Conservation (phyloP, 2,888 invertebrate genomes). For the Scaptomyza flava region DNA sequence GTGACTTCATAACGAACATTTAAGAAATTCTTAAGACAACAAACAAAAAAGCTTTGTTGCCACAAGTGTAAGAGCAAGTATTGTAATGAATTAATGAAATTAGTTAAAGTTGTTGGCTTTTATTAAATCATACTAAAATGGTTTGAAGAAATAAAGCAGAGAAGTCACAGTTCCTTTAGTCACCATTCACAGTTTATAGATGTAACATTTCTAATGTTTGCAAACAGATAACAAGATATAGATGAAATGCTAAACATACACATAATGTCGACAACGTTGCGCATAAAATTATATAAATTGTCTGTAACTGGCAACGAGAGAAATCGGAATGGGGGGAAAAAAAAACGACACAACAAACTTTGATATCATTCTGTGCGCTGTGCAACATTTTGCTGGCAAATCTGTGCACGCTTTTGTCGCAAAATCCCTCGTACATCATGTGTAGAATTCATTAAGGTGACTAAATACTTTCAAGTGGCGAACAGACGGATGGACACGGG, state of each 20-base stretch:
- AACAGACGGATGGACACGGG: neutral
- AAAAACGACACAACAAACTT: constrained; percentile 47
- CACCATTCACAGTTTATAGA: constrained; percentile 27
- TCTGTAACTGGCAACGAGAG: constrained; percentile 42
- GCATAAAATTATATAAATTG: constrained; percentile 76
- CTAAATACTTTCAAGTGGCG: constrained; percentile 69
- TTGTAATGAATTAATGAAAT: neutral
- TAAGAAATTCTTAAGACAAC: neutral
- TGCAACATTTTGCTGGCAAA: constrained; percentile 51
- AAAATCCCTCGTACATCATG: constrained; percentile 76
- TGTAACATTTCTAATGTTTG: constrained; percentile 22
- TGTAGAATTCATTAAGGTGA: constrained; percentile 80
- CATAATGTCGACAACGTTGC: constrained; percentile 49
- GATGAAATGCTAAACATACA: constrained; percentile 53
- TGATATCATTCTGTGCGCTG: constrained; percentile 41
- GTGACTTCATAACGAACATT: constrained; percentile 30
- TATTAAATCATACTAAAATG: no score
- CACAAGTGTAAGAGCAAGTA: neutral
- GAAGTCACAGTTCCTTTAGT: constrained; percentile 7
- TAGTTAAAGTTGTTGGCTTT: no score
- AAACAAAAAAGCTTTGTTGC: neutral
- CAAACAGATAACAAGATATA: constrained; percentile 17
- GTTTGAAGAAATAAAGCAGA: no score
- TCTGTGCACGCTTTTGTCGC: constrained; percentile 77
- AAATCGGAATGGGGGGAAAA: constrained; percentile 5